Evolutionary conservation across 1,140 invertebrate species (phyloP).

Genomic region (Neodiprion fabricii): DNA sequence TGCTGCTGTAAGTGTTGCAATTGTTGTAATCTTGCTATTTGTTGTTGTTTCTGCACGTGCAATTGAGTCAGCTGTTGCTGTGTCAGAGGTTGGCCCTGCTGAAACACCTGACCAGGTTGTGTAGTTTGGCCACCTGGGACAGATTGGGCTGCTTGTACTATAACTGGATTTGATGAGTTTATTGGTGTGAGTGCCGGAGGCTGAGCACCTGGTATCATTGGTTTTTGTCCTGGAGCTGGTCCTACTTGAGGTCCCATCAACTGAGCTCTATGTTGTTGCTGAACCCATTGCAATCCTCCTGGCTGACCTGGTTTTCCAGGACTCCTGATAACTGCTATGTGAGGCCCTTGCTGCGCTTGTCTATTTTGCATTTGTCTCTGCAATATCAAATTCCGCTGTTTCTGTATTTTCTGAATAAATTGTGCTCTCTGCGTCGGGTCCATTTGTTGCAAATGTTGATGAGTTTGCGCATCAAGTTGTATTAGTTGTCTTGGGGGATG

Average conservation of each 20-base stretch:
- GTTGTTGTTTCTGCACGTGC: slow-evolving; percentile 63
- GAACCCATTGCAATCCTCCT: slow-evolving; percentile 55
- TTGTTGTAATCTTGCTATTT: slow-evolving; percentile 56
- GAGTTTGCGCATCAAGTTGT: slow-evolving; percentile 79
- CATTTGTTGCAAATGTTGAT: slow-evolving; percentile 83
- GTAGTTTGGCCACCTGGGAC: slow-evolving; percentile 42
- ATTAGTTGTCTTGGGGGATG: slow-evolving; percentile 70
- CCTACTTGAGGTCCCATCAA: slow-evolving; percentile 57
- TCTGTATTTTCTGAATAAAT: slow-evolving; percentile 79
- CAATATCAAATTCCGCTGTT: slow-evolving; percentile 67
- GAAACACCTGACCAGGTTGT: slow-evolving; percentile 47
- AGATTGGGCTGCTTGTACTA: slow-evolving; percentile 47
- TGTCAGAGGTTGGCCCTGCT: slow-evolving; percentile 48
- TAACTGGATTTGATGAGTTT: slow-evolving; percentile 54
- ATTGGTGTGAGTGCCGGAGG: slow-evolving; percentile 55
- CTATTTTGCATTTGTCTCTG: slow-evolving; percentile 63
- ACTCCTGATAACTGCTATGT: slow-evolving; percentile 61
- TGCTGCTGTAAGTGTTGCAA: slow-evolving; percentile 35
- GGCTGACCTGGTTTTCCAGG: slow-evolving; percentile 61
- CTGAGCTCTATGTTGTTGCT: slow-evolving; percentile 60
- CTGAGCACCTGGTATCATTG: slow-evolving; percentile 55
- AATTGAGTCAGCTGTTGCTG: slow-evolving; percentile 52
- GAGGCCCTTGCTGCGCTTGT: slow-evolving; percentile 60
- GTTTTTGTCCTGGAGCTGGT: slow-evolving; percentile 45
- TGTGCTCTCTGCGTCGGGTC: slow-evolving; percentile 78